Evolutionary conservation across 2,113 vertebrate genomes (phyloP).

Genomic region (Gadus chalcogrammus): DNA sequence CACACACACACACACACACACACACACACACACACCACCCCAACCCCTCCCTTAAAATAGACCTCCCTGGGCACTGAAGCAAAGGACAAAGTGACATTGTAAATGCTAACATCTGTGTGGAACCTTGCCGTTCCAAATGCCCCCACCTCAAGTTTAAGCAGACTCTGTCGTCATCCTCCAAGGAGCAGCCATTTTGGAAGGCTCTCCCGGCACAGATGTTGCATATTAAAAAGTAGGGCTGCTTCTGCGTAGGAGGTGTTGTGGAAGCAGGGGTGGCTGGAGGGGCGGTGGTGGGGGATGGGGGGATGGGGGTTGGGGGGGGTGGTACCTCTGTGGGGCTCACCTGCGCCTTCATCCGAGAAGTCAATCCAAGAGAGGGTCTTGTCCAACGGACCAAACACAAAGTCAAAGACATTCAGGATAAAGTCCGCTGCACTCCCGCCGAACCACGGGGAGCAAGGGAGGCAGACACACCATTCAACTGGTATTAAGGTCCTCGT

Average conservation of each 20-base stretch:
- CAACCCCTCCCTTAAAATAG: conserved; percentile 67
- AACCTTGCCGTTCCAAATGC: conserved; percentile 71
- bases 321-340: conserved; percentile 66
- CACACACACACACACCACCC: not conserved
- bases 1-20: not conserved
- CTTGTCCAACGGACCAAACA: conserved; percentile 76
- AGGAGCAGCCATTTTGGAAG: conserved; percentile 82
- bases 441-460: conserved; percentile 54
- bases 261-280: conserved; percentile 43
- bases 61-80: conserved; percentile 64
- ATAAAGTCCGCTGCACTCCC: conserved; percentile 73
- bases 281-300: not conserved
- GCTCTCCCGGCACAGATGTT: conserved; percentile 80
- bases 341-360: conserved; percentile 81
- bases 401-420: conserved; percentile 75
- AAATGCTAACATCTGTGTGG: conserved; percentile 78
- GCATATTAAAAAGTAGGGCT: conserved; percentile 80
- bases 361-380: conserved; percentile 73
- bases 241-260: conserved; percentile 59
- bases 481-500: not conserved
- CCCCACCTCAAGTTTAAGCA: conserved; percentile 75
- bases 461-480: conserved; percentile 61
- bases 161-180: conserved; percentile 75
- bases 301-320: conserved; percentile 11
- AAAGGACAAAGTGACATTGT: conserved; percentile 80